phyloP scores from a whole-genome alignment of 92 coral and sea anemone genomes.

The Epizoanthus rinbou region DNA sequence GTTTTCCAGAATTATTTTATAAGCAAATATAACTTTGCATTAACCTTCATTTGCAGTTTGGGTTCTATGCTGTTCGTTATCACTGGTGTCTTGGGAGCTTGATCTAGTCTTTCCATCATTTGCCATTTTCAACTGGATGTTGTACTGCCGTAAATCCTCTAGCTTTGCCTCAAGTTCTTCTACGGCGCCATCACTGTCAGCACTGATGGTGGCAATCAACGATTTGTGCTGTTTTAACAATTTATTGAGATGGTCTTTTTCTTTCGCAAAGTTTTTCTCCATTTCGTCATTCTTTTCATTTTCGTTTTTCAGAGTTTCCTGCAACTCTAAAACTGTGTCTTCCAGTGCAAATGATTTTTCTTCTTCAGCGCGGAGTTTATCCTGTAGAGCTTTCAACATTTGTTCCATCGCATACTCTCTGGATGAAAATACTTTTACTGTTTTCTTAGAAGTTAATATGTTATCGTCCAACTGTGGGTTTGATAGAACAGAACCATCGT shows the following conservation, averaged over 20 bases:
- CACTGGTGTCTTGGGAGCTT: not conserved
- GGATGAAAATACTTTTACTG: not conserved
- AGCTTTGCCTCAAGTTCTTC: constrained; percentile 49
- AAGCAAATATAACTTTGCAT: no score
- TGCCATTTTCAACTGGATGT: not conserved
- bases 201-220: constrained; percentile 37
- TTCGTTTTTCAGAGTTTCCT: constrained; percentile 39
- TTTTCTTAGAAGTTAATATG: not conserved
- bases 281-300: constrained; percentile 35
- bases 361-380: constrained; percentile 13
- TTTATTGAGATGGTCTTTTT: constrained; percentile 31
- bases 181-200: constrained; percentile 48
- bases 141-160: constrained; percentile 17
- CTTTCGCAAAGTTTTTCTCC: constrained; percentile 47
- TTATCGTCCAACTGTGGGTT: not conserved
- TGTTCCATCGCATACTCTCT: constrained; percentile 1
- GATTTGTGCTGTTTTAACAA: constrained; percentile 33
- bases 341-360: constrained; percentile 34
- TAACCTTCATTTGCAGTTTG: no score
- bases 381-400: not conserved
- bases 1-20: no score
- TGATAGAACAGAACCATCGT: not conserved
- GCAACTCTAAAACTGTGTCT: constrained; percentile 36
- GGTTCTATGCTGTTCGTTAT: not conserved
- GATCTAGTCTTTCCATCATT: not conserved